Evolutionary conservation across 2,888 invertebrate genomes (phyloP), one percentile per base, ranked within the genome.

Genomic region (Lordiphosa fenestrarum): DNA sequence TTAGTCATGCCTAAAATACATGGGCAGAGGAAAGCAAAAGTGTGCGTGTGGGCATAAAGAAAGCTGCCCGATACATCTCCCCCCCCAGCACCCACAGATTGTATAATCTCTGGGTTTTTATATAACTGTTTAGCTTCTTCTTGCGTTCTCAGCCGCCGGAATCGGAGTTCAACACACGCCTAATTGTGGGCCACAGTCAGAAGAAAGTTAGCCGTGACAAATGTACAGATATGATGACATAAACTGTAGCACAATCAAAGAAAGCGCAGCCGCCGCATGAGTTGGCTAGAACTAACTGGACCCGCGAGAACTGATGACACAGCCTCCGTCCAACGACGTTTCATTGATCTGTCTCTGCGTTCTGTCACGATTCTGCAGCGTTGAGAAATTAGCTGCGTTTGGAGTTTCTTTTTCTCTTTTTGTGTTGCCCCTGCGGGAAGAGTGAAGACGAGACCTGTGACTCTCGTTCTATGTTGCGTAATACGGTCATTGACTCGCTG

Each of bases 401-500:
- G 53, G 48, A 53, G 65, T 41, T 57, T 37, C 46, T 57, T 51
- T 9, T 30, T 30, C 15, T 15, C 15, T 15, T 15, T 15, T 15
- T 15, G 15, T 15, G 15, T 15, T 30, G 7, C 7, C 6, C 42
- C 48, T 39, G 52, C 42, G 39, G 23, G 25, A 41, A 58, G 42
- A 44, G 25, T 37, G 42, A 38, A 23, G 42, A 51, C 35, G 46
- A 37, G 59, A 46, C 21, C 50, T 36, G 35, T 51, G 19, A 52
- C 51, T 41, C 53, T 51, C 56, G 9, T 70, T 54, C 66, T 69
- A 69, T 58, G 83, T 84, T 84, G 83, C 86, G 86, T 84, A 84
- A 84, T 84, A 84, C 84, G 84, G 85, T 84, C 84, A 76, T 86
- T 84, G 84, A 86, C 85, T 61, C 51, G 53, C 38, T n/a, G 33